phyloP scores from a whole-genome alignment of 2,797 vertebrate species.

The Pangasius krempfi region DNA sequence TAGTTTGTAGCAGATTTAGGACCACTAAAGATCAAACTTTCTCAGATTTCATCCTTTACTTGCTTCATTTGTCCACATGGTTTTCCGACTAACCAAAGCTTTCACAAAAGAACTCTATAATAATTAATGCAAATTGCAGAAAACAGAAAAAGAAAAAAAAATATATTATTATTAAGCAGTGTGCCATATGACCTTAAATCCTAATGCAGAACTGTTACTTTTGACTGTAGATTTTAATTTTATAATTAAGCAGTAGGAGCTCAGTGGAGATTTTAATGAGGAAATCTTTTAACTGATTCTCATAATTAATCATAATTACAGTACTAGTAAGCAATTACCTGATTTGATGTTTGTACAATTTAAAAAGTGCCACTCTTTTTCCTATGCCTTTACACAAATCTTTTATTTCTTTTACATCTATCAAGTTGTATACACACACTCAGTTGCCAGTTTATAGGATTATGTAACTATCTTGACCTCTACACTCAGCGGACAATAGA shows the following conservation, averaged over 20 bases:
- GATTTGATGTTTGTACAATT: constrained; percentile 88
- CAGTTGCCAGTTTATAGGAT: background rate
- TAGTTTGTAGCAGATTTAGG: constrained; percentile 88
- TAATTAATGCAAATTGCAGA: constrained; percentile 83
- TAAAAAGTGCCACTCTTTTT: constrained; percentile 78
- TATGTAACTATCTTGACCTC: background rate
- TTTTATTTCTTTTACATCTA: constrained; percentile 63
- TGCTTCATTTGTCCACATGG: constrained; percentile 83
- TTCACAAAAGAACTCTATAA: constrained; percentile 82
- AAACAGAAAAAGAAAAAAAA: constrained; percentile 72
- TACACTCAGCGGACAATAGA: background rate
- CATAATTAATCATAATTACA: constrained; percentile 66
- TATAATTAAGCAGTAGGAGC: background rate
- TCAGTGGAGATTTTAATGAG: background rate
- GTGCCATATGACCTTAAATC: constrained; percentile 99
- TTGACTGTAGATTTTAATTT: constrained; percentile 71
- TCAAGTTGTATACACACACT: background rate
- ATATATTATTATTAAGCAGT: constrained; percentile 71
- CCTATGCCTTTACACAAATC: constrained; percentile 67
- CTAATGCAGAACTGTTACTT: constrained; percentile 81
- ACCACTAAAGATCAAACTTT: constrained; percentile 94
- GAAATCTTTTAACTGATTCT: background rate
- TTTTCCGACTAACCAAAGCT: constrained; percentile 98
- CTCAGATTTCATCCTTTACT: constrained; percentile 80
- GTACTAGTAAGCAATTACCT: constrained; percentile 68